Evolutionary conservation across 2,113 vertebrate species (phyloP).

Genomic region (Saimiri boliviensis): DNA sequence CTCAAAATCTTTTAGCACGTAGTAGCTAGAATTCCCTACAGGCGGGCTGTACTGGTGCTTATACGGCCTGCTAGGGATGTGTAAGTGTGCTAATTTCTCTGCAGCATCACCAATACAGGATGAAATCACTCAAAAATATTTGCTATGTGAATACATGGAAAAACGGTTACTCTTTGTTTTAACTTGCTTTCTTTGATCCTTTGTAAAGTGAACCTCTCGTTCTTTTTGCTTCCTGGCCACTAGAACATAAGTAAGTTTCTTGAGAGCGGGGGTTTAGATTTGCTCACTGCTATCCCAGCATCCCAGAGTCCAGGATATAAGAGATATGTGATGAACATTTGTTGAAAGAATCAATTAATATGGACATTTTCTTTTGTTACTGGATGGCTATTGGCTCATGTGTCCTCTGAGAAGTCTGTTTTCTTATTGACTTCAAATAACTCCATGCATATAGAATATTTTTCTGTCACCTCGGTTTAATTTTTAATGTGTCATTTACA

Average conservation of each 20-base stretch:
- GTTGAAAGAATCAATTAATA: background rate
- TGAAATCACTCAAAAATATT: conserved; percentile 52
- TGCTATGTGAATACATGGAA: background rate
- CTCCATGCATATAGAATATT: background rate
- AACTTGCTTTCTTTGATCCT: background rate
- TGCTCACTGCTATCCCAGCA: background rate
- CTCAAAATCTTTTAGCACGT: background rate
- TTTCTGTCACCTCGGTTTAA: background rate
- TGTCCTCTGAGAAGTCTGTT: conserved; percentile 6
- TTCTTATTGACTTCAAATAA: background rate
- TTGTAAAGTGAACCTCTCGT: too few relatives aligned
- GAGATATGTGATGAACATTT: background rate
- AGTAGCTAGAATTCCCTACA: background rate
- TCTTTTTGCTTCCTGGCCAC: too few relatives aligned
- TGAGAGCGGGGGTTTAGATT: background rate
- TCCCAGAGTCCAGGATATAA: background rate
- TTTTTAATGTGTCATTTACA: conserved; percentile 17
- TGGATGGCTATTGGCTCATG: background rate
- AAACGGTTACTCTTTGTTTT: background rate
- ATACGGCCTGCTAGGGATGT: background rate
- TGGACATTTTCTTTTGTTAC: background rate
- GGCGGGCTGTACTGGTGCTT: background rate
- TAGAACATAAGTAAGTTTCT: background rate
- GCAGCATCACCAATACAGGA: background rate
- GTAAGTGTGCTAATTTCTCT: background rate